A percentile compares a stretch with the other conserved stretches of the same genome.
phyloP scores from a whole-genome alignment of 2,888 invertebrate genomes.

The Cartodere bifasciata region DNA sequence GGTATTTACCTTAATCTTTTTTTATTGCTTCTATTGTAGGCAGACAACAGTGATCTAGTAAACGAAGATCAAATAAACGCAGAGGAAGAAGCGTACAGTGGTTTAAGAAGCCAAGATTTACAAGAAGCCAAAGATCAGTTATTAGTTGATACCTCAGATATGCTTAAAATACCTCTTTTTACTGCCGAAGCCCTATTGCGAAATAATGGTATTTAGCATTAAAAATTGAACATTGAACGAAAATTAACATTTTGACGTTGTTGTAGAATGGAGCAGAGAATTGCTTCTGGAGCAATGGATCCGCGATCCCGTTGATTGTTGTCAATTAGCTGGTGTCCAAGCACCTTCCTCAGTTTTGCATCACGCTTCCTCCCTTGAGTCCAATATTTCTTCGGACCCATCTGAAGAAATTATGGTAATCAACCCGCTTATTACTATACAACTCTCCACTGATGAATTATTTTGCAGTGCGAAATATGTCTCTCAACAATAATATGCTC shows the following conservation, averaged over 20 bases:
- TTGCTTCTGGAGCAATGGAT: constrained; percentile 54
- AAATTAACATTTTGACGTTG: neutral
- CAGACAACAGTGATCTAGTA: constrained; percentile 36
- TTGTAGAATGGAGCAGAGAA: constrained; percentile 55
- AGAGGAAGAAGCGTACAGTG: constrained; percentile 43
- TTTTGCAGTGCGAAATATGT: constrained; percentile 48
- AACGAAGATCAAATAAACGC: constrained; percentile 40
- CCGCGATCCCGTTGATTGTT: constrained; percentile 49
- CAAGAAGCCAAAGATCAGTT: constrained; percentile 59
- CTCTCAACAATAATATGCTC: constrained; percentile 35
- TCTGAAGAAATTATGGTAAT: constrained; percentile 25
- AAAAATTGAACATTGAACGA: neutral
- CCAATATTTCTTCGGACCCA: constrained; percentile 27
- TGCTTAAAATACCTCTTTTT: constrained; percentile 55
- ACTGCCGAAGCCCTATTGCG: constrained; percentile 54
- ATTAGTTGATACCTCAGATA: constrained; percentile 56
- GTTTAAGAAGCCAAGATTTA: constrained; percentile 51
- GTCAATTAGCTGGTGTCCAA: constrained; percentile 51
- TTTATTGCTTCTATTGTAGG: constrained; percentile 23
- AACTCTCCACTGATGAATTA: too few relatives aligned
- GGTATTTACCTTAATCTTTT: neutral
- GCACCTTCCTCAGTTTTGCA: constrained; percentile 42
- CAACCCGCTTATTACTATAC: too few relatives aligned
- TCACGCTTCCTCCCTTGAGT: constrained; percentile 30
- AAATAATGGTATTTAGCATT: constrained; percentile 44